Percentiles rank a stretch among this genome's conserved stretches.
These are phyloP conservation scores for Serinus canaria DNA, from an alignment of 2,113 vertebrate species.

Conservation along the genomic window DNA sequence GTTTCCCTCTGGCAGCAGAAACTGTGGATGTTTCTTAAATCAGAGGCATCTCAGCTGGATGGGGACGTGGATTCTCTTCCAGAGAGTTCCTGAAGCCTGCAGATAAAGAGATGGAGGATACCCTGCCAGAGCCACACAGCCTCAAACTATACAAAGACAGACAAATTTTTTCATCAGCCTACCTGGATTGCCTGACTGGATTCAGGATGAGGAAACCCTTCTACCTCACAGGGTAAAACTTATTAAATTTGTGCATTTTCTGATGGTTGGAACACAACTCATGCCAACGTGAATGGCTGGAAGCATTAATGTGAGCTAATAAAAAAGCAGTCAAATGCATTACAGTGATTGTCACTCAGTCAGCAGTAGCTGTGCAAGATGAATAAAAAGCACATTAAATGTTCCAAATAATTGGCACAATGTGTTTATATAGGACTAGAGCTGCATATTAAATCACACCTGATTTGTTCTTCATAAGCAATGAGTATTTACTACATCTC, in stretches of 20 bases:
- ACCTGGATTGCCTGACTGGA: neutral
- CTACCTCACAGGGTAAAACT: neutral
- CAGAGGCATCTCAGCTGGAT: neutral
- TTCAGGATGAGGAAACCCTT: neutral
- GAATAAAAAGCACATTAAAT: neutral
- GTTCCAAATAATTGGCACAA: neutral
- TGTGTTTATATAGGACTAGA: neutral
- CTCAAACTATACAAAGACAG: neutral
- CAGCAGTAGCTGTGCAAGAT: neutral
- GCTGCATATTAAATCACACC: constrained; percentile 26
- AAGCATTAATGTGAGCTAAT: neutral
- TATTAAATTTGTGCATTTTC: neutral
- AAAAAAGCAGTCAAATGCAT: neutral
- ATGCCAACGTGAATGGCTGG: neutral
- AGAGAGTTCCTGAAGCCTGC: neutral
- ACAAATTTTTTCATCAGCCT: neutral
- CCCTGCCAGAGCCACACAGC: neutral
- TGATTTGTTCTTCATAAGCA: constrained; percentile 20
- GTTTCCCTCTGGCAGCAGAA: neutral
- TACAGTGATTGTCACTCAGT: neutral
- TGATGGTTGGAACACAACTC: neutral
- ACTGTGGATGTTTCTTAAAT: neutral
- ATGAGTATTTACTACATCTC: constrained; percentile 37
- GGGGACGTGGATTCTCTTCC: neutral
- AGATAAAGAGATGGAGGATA: neutral